phyloP scores from a whole-genome alignment of 2,113 vertebrate species.

The Oryzias woworae region DNA sequence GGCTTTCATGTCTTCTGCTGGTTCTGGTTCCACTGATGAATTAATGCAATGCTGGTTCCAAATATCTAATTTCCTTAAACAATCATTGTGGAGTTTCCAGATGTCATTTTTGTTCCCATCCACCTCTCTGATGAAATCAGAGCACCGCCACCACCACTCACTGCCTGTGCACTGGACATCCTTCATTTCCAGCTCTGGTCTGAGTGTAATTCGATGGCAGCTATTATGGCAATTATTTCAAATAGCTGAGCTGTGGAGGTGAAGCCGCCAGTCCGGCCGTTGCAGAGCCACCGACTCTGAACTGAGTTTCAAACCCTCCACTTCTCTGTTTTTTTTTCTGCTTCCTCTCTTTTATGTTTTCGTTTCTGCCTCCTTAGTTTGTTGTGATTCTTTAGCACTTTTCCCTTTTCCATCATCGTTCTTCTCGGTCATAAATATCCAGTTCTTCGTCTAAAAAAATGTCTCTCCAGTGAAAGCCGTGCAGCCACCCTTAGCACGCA shows the following conservation, averaged over 20 bases:
- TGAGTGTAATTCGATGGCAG: constrained; percentile 62
- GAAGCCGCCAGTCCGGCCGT: constrained; percentile 29
- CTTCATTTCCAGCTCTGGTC: constrained; percentile 37
- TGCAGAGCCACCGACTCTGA: constrained; percentile 19
- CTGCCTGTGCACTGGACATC: constrained; percentile 36
- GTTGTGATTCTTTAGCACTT: constrained; percentile 8
- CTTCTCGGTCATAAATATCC: constrained; percentile 1
- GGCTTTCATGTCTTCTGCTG: too few relatives aligned
- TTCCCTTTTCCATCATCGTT: constrained; percentile 1
- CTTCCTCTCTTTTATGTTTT: constrained; percentile 3
- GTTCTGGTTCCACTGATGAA: too few relatives aligned
- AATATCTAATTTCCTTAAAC: neutral
- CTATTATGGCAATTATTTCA: constrained; percentile 75
- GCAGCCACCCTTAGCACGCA: constrained; percentile 10
- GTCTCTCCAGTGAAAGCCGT: constrained; percentile 2
- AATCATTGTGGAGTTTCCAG: constrained; percentile 38
- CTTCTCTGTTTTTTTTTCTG: constrained; percentile 1
- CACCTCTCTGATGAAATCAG: constrained; percentile 15
- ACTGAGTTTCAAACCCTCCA: constrained; percentile 25
- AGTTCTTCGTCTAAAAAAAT: constrained; percentile 2
- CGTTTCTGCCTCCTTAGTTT: constrained; percentile 5
- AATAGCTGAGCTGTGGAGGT: constrained; percentile 68
- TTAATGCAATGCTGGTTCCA: neutral
- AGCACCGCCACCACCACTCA: constrained; percentile 12
- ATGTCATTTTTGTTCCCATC: constrained; percentile 44